These are phyloP conservation scores for Cladopsammia gracilis DNA, from an alignment of 64 coral and sea anemone species.

Conservation along the genomic window DNA sequence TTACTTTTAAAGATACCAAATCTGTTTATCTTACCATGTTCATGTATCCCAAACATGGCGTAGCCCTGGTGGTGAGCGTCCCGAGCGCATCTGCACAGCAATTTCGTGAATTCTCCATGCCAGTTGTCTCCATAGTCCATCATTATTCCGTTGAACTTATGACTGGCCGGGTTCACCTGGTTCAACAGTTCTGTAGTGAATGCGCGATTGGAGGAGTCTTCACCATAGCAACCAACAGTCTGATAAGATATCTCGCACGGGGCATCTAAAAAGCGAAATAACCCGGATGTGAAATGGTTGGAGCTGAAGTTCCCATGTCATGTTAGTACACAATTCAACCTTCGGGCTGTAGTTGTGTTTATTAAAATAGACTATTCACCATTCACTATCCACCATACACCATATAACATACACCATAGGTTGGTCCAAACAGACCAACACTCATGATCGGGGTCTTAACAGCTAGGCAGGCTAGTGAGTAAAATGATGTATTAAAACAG, in stretches of 20 bases:
- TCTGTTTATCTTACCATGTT: conserved; percentile 42
- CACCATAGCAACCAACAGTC: conserved; percentile 64
- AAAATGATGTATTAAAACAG: background rate
- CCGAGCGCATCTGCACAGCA: conserved; percentile 89
- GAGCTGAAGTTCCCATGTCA: too few relatives aligned
- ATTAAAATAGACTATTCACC: too few relatives aligned
- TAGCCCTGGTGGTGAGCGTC: conserved; percentile 57
- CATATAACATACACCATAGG: too few relatives aligned
- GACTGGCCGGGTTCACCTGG: conserved; percentile 38
- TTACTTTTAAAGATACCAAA: too few relatives aligned
- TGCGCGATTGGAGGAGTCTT: conserved; percentile 23
- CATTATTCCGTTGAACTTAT: conserved; percentile 57
- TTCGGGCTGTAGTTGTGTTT: too few relatives aligned
- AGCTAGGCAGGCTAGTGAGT: too few relatives aligned
- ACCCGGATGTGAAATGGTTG: background rate
- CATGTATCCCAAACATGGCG: conserved; percentile 75
- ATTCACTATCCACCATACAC: too few relatives aligned
- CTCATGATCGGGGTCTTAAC: too few relatives aligned
- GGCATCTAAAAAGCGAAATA: conserved; percentile 23
- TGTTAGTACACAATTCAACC: too few relatives aligned
- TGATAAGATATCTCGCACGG: conserved; percentile 21
- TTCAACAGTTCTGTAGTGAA: conserved; percentile 50
- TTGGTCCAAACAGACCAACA: too few relatives aligned
- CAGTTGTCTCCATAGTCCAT: conserved; percentile 42
- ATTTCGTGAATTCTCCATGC: conserved; percentile 61